Base-by-base conservation (phyloP, 1,140 invertebrate genomes). In the Rhagoletis zephyria region DNA sequence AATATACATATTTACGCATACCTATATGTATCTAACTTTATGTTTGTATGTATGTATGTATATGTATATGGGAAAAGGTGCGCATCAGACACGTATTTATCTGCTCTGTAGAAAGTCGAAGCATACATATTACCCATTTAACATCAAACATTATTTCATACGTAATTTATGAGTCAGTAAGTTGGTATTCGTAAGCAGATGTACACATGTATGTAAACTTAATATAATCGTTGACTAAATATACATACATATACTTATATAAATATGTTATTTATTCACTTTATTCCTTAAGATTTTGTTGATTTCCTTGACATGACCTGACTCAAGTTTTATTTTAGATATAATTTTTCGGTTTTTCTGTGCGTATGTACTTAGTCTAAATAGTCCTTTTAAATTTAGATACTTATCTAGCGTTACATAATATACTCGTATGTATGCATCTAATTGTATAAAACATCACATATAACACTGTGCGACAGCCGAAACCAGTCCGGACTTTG, bases 271-370 rank as follows among this genome's bases (percentile, higher is more conserved):
- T 56, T 30, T 56, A 56, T 10, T 56, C 51, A 56, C 30, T 30
- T 30, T 30, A 30, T 30, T 30, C 30, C 30, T 30, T 30, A 30
- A 30, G 30, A 30, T 30, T 30, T 30, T 16, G 67, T 48, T 74
- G 67, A 42, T 74, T 9, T 16, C n/a, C 3, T 1, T 48, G 40
- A 48, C 65, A 67, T 74, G 67, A 74, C 67, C 67, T 74, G 14
- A 74, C 42, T 74, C 67, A 74, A 74, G 67, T 45, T 74, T 70
- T 70, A 10, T 14, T 74, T 48, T 14, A n/a, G 12, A 74, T 74
- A 45, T 45, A 14, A 14, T 10, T 56, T 7, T 56, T 56, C 51
- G 51, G 30, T 30, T 30, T 30, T 30, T 30, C 30, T 30, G 30
- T 1, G 30, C 30, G 30, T 30, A 30, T 30, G 30, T 30, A 30